A percentile compares a stretch with the other conserved stretches of the same genome.
Conservation (phyloP, 1,140 invertebrate genomes). For the Chionoecetes opilio region DNA sequence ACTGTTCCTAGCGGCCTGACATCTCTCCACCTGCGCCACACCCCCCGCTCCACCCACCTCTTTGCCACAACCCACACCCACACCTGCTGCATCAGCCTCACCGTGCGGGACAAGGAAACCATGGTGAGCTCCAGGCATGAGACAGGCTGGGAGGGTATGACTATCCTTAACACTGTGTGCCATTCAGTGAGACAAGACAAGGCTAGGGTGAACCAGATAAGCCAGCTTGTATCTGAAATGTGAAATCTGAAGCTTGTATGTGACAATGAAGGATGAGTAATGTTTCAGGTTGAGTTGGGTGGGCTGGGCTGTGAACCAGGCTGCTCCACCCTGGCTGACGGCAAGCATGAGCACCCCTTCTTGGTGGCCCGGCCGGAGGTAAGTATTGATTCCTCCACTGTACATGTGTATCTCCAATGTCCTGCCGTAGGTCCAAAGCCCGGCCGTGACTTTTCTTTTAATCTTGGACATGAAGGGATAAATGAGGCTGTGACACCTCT, state of each 20-base stretch:
- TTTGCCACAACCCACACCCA: slow-evolving; percentile 78
- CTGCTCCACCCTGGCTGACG: slow-evolving; percentile 91
- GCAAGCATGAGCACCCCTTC: slow-evolving; percentile 90
- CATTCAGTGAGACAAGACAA: no score
- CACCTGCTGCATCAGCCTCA: slow-evolving; percentile 89
- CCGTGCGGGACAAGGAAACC: slow-evolving; percentile 89
- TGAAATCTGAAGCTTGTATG: no score
- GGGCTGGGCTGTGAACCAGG: slow-evolving; percentile 87
- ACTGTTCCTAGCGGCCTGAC: slow-evolving; percentile 89
- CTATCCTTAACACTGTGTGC: no score
- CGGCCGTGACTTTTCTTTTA: no score
- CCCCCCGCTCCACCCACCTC: slow-evolving; percentile 85
- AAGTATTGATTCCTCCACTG: slow-evolving; percentile 82
- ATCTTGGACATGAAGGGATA: no score
- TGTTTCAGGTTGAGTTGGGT: slow-evolving; percentile 86
- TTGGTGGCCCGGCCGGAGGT: slow-evolving; percentile 92
- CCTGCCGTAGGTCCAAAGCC: no score
- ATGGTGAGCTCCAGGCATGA: slow-evolving; percentile 84
- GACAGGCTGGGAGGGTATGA: no score
- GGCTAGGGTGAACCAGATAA: no score
- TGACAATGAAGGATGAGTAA: no score
- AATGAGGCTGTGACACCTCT: no score
- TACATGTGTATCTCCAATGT: no score
- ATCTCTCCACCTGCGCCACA: slow-evolving; percentile 91
- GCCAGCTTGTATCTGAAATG: no score